Evolutionary conservation across 2,797 vertebrate genomes (phyloP).

Genomic region (Graptemys geographica): DNA sequence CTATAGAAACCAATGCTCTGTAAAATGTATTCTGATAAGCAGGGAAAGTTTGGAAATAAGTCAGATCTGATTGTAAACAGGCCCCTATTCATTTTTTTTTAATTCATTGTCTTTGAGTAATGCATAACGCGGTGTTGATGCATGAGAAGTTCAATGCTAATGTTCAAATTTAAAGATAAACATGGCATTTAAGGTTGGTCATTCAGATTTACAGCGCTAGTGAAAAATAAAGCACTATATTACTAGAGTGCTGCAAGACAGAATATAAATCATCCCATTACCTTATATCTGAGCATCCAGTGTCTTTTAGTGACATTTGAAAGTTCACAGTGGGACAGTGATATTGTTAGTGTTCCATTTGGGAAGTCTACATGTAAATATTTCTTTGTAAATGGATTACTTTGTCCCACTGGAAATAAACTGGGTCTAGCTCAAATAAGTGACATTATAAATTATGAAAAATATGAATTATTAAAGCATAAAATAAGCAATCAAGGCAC

Average conservation of each 20-base stretch:
- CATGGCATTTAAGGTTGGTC: not conserved
- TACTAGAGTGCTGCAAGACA: not conserved
- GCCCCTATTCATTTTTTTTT: not conserved
- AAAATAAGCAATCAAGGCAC: not conserved
- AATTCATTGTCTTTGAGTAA: slow-evolving; percentile 19
- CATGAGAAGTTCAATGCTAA: slow-evolving; percentile 1
- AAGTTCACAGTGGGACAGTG: not conserved
- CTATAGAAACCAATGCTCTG: not conserved
- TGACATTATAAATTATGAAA: not conserved
- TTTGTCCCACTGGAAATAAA: not conserved
- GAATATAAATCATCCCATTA: not conserved
- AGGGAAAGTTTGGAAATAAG: not conserved
- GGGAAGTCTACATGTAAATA: not conserved
- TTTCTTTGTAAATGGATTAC: not conserved
- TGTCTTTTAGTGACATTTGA: not conserved
- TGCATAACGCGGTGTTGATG: not conserved
- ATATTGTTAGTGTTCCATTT: not conserved
- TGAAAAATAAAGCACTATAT: not conserved
- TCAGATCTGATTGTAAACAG: not conserved
- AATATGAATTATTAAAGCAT: not conserved
- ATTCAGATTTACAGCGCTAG: not conserved
- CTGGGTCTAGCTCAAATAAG: not conserved
- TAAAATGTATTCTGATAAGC: not conserved
- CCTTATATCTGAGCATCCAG: not conserved
- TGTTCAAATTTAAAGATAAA: not conserved